Evolutionary conservation across 2,797 vertebrate species (phyloP).

Genomic region (Kryptolebias ocellatus): DNA sequence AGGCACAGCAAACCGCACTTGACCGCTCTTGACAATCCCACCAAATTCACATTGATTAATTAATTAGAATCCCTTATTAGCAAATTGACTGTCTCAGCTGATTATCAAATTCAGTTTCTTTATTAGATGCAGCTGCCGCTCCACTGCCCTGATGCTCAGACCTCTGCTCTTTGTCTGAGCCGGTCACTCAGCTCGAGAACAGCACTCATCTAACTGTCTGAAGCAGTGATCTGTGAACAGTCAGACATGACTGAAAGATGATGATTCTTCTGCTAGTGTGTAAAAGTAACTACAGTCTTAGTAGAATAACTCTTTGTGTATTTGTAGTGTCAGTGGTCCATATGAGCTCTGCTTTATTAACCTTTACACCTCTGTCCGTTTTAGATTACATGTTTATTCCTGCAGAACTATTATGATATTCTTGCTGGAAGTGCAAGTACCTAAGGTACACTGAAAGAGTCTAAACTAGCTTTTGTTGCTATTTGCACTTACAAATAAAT

Average conservation of each 20-base stretch:
- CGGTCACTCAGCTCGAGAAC: constrained; percentile 45
- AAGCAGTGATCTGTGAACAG: constrained; percentile 30
- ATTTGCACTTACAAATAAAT: too few relatives aligned
- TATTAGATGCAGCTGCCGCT: constrained; percentile 71
- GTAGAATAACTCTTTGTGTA: neutral
- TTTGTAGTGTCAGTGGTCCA: constrained; percentile 1
- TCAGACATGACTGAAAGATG: constrained; percentile 19
- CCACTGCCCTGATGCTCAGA: constrained; percentile 27
- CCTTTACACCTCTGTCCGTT: too few relatives aligned
- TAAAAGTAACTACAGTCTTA: constrained; percentile 12
- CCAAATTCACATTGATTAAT: constrained; percentile 84
- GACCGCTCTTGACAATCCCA: constrained; percentile 82
- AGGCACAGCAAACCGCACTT: constrained; percentile 76
- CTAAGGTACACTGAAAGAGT: too few relatives aligned
- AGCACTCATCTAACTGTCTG: constrained; percentile 31
- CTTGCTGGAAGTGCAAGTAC: neutral
- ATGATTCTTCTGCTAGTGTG: constrained; percentile 10
- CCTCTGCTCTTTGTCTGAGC: constrained; percentile 37
- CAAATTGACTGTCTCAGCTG: constrained; percentile 84
- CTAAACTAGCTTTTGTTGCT: too few relatives aligned
- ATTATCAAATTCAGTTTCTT: constrained; percentile 83
- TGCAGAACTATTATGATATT: too few relatives aligned
- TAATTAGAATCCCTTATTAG: constrained; percentile 85
- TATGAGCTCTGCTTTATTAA: too few relatives aligned
- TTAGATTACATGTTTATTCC: too few relatives aligned